Evolutionary conservation across 2,797 vertebrate species (phyloP).

Genomic region (Dendrocincla tyrannina): DNA sequence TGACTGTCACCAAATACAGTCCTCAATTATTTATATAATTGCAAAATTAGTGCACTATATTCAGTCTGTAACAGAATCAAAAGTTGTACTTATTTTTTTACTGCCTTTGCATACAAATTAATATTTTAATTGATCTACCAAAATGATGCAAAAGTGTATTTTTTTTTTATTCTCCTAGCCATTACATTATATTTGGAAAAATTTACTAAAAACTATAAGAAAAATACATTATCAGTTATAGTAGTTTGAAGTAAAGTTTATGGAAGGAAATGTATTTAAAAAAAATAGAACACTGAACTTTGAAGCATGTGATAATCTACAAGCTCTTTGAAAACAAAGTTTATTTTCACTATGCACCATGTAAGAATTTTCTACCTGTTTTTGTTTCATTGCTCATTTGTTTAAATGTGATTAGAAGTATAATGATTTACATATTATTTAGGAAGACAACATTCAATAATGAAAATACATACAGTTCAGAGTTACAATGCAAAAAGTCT

Average conservation of each 20-base stretch:
- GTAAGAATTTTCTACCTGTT: background rate
- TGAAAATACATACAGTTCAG: background rate
- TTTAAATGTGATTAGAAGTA: background rate
- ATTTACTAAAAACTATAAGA: background rate
- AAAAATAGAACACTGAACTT: background rate
- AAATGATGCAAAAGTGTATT: background rate
- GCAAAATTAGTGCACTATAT: background rate
- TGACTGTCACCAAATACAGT: background rate
- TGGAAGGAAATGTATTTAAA: background rate
- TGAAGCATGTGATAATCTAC: background rate
- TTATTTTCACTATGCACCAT: background rate
- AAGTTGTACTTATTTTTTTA: background rate
- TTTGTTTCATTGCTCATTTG: background rate
- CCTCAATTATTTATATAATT: background rate
- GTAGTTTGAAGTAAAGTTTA: background rate
- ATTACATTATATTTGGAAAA: background rate
- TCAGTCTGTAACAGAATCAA: background rate
- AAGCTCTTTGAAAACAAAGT: background rate
- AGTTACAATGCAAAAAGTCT: background rate
- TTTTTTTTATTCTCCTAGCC: background rate
- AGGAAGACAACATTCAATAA: background rate
- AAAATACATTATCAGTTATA: background rate
- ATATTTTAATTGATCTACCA: background rate
- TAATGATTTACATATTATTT: background rate
- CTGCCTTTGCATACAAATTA: background rate